A percentile compares a stretch with the other conserved stretches of the same genome.
These are phyloP conservation scores for Falco columbarius DNA, from an alignment of 2,797 vertebrate species.

Conservation along the genomic window DNA sequence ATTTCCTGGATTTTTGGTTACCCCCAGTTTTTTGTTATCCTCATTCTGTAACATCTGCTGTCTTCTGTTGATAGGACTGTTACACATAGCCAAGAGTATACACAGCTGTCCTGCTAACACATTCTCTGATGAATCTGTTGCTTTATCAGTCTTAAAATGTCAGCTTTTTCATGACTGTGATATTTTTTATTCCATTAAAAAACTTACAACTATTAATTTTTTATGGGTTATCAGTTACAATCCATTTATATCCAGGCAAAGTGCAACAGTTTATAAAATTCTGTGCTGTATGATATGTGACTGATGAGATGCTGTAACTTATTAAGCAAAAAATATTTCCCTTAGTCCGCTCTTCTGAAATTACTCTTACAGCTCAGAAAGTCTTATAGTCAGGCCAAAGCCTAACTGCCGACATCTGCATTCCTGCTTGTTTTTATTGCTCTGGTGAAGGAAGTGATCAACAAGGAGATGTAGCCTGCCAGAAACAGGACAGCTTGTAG, in stretches of 20 bases:
- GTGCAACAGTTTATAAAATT: constrained; percentile 32
- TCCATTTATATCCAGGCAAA: constrained; percentile 33
- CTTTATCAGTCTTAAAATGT: constrained; percentile 15
- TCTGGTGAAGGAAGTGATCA: neutral
- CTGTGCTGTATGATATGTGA: neutral
- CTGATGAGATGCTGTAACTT: neutral
- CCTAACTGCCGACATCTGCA: neutral
- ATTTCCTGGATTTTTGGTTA: neutral
- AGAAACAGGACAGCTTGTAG: neutral
- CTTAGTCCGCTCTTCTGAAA: constrained; percentile 12
- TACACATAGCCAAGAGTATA: neutral
- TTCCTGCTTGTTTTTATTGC: neutral
- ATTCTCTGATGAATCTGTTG: constrained; percentile 1
- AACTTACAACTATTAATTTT: constrained; percentile 36
- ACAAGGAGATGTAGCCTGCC: neutral
- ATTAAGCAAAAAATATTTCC: constrained; percentile 31
- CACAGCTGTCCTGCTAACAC: neutral
- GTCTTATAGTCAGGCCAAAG: neutral
- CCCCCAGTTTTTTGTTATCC: neutral
- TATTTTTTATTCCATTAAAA: constrained; percentile 44
- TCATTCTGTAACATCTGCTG: neutral
- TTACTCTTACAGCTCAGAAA: constrained; percentile 10
- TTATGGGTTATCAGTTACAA: constrained; percentile 50
- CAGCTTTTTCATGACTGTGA: neutral
- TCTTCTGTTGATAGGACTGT: neutral